phyloP scores from a whole-genome alignment of 2,113 vertebrate genomes.

The Corvus hawaiiensis region DNA sequence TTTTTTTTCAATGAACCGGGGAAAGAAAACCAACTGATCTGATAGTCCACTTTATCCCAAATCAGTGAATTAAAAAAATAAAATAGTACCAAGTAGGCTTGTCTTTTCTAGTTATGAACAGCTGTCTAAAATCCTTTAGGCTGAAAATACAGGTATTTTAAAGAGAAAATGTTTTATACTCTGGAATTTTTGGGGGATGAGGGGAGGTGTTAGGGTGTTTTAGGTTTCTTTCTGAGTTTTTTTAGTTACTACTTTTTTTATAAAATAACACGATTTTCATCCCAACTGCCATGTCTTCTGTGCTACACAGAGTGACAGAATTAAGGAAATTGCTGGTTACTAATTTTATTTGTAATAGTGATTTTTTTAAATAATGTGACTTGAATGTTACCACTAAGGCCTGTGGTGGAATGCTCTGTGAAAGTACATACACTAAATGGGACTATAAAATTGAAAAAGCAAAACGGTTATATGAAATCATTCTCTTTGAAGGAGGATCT shows the following conservation, averaged over 20 bases:
- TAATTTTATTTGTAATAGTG: not conserved
- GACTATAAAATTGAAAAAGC: not conserved
- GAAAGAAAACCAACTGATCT: not conserved
- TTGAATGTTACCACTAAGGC: not conserved
- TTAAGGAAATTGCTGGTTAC: not conserved
- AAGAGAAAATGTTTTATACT: not conserved
- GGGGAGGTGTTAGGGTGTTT: rapidly evolving
- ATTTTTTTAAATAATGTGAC: not conserved
- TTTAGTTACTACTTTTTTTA: not conserved
- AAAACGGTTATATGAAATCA: not conserved
- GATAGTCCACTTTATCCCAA: not conserved
- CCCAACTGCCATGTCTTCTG: not conserved
- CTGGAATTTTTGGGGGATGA: not conserved
- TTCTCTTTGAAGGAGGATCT: conserved; percentile 85
- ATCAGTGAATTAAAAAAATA: not conserved
- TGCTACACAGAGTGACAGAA: not conserved
- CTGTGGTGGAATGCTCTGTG: not conserved
- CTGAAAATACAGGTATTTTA: not conserved
- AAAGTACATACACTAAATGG: not conserved
- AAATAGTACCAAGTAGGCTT: not conserved
- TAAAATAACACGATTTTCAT: not conserved
- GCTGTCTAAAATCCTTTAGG: not conserved
- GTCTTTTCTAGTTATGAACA: not conserved
- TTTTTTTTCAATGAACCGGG: rapidly evolving
- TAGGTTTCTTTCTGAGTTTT: not conserved